A percentile compares a stretch with the other conserved stretches of the same genome.
These are phyloP conservation scores for Pristionchus maxplancki DNA, from an alignment of 2,888 invertebrate genomes.

Conservation along the genomic window DNA sequence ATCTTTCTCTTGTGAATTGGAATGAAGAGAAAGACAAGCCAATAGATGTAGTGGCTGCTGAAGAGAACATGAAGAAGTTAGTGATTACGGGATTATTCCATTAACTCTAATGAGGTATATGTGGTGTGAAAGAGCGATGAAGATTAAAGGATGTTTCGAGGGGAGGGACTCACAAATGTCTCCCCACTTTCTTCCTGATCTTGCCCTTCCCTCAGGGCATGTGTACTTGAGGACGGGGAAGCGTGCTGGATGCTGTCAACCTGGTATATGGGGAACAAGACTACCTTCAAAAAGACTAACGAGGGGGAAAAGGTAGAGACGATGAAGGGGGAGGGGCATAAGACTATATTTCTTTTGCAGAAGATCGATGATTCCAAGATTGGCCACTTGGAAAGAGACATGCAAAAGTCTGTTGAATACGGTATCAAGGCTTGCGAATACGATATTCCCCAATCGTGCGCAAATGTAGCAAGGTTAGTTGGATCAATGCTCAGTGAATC, in stretches of 20 bases:
- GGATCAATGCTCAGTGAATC: background rate
- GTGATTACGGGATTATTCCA: background rate
- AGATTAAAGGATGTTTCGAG: no score
- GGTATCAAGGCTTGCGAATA: conserved; percentile 88
- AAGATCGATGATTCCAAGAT: conserved; percentile 62
- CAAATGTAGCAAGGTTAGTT: conserved; percentile 84
- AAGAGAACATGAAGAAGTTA: conserved; percentile 71
- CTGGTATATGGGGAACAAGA: conserved; percentile 74
- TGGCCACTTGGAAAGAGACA: conserved; percentile 66
- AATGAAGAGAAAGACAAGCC: conserved; percentile 69
- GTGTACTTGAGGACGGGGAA: conserved; percentile 72
- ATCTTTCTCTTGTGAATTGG: conserved; percentile 72
- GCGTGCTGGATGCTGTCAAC: conserved; percentile 74
- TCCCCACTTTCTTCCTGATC: background rate
- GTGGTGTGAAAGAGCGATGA: background rate
- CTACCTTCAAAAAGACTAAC: conserved; percentile 65
- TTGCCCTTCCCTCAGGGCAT: conserved; percentile 58
- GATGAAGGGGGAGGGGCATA: background rate
- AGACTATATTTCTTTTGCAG: conserved; percentile 46
- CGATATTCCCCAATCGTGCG: conserved; percentile 90
- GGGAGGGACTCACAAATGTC: background rate
- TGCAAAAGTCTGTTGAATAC: conserved; percentile 86
- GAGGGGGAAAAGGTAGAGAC: conserved; percentile 59
- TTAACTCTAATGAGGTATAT: background rate
- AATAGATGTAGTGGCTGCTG: conserved; percentile 69